These are phyloP conservation scores for Panzeria rudis DNA, from an alignment of 2,888 invertebrate genomes.

Conservation along the genomic window DNA sequence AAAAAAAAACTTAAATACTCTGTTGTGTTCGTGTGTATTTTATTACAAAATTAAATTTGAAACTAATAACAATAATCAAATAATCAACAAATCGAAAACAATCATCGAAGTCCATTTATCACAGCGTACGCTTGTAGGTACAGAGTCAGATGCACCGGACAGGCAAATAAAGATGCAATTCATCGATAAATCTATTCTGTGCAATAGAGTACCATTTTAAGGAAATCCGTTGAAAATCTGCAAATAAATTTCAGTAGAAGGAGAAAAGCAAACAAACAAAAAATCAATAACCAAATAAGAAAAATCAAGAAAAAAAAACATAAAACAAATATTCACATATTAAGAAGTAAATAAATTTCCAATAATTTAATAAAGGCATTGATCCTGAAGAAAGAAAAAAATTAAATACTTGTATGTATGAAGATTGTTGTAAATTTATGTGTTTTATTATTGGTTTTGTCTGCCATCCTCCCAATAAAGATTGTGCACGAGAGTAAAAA, in stretches of 20 bases:
- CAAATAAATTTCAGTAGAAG: constrained; percentile 16
- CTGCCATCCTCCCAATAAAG: background rate
- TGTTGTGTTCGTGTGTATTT: constrained; percentile 17
- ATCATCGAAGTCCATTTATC: constrained; percentile 69
- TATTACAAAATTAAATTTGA: constrained; percentile 60
- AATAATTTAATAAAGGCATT: constrained; percentile 66
- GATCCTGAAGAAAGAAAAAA: constrained; percentile 12
- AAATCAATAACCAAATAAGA: constrained; percentile 63
- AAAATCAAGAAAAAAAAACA: background rate
- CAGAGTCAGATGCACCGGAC: constrained; percentile 39
- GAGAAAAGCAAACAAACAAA: constrained; percentile 50
- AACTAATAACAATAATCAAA: constrained; percentile 65
- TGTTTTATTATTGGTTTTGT: constrained; percentile 42
- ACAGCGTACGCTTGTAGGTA: constrained; percentile 30
- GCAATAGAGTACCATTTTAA: constrained; percentile 28
- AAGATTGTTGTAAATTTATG: constrained; percentile 34
- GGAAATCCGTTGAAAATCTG: constrained; percentile 36
- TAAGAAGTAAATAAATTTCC: constrained; percentile 58
- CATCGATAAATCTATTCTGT: constrained; percentile 61
- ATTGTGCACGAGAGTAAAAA: background rate
- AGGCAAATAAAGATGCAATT: constrained; percentile 67
- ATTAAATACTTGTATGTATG: constrained; percentile 22
- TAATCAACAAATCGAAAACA: constrained; percentile 70
- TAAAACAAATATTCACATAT: constrained; percentile 28
- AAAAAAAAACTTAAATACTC: constrained; percentile 24